phyloP scores from a whole-genome alignment of 1,140 invertebrate species.

The Ceratina australensis region DNA sequence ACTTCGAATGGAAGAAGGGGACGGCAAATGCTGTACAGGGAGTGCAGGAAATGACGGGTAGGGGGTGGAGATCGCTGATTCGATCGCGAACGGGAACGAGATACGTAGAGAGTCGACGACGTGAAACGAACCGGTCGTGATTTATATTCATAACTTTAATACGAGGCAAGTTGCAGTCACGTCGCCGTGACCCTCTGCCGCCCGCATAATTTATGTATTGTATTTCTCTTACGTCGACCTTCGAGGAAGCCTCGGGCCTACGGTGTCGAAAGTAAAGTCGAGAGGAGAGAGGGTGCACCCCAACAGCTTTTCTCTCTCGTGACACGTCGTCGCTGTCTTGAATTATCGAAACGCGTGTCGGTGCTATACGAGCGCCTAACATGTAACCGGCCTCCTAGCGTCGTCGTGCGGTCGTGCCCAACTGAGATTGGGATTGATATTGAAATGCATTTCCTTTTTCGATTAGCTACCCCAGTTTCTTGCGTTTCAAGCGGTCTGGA shows the following conservation, averaged over 20 bases:
- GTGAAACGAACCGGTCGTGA: slow-evolving; percentile 62
- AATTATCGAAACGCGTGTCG: slow-evolving; percentile 3
- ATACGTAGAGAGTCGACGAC: slow-evolving; percentile 9
- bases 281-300: no score
- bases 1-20: slow-evolving; percentile 14
- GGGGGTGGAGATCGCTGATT: slow-evolving; percentile 28
- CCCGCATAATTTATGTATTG: slow-evolving; percentile 68
- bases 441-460: not conserved
- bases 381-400: not conserved
- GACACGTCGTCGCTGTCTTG: no score
- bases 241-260: slow-evolving; percentile 32
- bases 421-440: slow-evolving; percentile 1
- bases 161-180: slow-evolving; percentile 71
- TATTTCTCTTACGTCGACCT: slow-evolving; percentile 58
- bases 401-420: not conserved
- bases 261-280: slow-evolving; percentile 43
- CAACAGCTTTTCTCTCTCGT: no score
- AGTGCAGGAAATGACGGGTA: not conserved
- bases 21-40: not conserved
- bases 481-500: not conserved
- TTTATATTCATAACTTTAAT: slow-evolving; percentile 77
- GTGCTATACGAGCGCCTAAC: not conserved
- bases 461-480: not conserved
- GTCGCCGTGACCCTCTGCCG: slow-evolving; percentile 58
- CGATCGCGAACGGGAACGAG: slow-evolving; percentile 38